Percentiles rank a stretch among this genome's conserved stretches.
phyloP scores from a whole-genome alignment of 2,888 invertebrate genomes.

The Ormyrus labotus region DNA sequence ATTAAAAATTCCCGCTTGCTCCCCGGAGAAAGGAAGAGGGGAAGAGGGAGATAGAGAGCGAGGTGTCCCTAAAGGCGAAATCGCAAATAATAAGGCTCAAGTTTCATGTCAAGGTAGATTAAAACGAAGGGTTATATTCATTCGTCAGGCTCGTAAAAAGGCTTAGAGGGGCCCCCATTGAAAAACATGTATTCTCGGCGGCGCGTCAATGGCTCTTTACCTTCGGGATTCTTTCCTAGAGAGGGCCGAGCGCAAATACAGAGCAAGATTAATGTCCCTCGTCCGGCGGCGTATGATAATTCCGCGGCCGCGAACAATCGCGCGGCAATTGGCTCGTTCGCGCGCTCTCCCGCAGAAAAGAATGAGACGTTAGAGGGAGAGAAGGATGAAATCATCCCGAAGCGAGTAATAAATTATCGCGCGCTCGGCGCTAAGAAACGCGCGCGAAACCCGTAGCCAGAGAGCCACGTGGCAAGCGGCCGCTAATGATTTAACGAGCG shows the following conservation, averaged over 20 bases:
- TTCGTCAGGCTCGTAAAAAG: constrained; percentile 27
- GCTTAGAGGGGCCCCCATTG: not conserved
- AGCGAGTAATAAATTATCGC: constrained; percentile 61
- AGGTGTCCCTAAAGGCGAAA: constrained; percentile 35
- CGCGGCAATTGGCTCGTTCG: constrained; percentile 30
- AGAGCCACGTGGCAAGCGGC: constrained; percentile 62
- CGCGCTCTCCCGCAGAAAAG: constrained; percentile 7
- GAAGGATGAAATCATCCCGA: constrained; percentile 57
- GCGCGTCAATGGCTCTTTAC: constrained; percentile 44
- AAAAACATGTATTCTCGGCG: constrained; percentile 16
- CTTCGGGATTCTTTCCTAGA: constrained; percentile 21
- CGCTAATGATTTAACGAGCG: constrained; percentile 72
- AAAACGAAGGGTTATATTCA: constrained; percentile 47
- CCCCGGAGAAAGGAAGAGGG: not conserved
- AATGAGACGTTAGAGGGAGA: constrained; percentile 24
- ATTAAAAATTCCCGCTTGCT: constrained; percentile 32
- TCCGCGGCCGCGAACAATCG: constrained; percentile 34
- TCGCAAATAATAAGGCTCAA: constrained; percentile 51
- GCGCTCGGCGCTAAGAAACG: constrained; percentile 60
- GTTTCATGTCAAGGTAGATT: constrained; percentile 49
- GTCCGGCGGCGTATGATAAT: constrained; percentile 44
- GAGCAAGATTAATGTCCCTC: constrained; percentile 53
- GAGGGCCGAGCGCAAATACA: constrained; percentile 44
- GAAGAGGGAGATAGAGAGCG: not conserved
- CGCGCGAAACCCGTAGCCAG: not conserved